A percentile compares a stretch with the other conserved stretches of the same genome.
phyloP scores from a whole-genome alignment of 2,113 vertebrate genomes.

The Gavialis gangeticus region DNA sequence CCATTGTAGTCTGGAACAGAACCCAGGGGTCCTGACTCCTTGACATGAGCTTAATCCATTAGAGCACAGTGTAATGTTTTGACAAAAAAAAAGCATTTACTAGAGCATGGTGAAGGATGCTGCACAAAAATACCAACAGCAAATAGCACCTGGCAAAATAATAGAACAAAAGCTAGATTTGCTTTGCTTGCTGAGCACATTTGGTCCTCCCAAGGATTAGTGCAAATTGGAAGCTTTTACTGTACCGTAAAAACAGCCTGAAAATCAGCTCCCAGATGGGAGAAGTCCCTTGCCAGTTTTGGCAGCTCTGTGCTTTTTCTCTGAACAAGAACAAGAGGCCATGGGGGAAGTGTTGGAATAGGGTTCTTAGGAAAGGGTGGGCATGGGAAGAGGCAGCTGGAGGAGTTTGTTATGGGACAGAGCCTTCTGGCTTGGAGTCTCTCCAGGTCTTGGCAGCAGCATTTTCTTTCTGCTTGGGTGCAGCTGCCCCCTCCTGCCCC shows the following conservation, averaged over 20 bases:
- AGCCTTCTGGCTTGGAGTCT: background rate
- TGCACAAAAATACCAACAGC: background rate
- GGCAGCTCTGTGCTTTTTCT: background rate
- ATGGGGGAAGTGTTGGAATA: background rate
- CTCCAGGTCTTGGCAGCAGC: background rate
- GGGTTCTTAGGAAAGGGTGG: background rate
- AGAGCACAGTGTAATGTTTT: background rate
- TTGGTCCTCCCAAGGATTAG: rapidly evolving
- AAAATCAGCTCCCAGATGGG: rapidly evolving
- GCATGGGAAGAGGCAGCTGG: background rate
- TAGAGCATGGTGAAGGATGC: rapidly evolving
- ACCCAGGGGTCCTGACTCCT: rapidly evolving
- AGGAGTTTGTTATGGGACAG: background rate
- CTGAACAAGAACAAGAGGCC: rapidly evolving
- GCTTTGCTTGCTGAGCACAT: background rate
- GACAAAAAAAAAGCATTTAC: background rate
- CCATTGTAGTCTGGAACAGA: rapidly evolving
- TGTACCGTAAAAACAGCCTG: background rate
- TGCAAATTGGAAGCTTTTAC: background rate
- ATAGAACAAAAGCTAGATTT: background rate
- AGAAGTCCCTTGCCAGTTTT: background rate
- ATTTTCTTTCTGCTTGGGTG: background rate
- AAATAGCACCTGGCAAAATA: background rate
- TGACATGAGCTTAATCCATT: background rate
- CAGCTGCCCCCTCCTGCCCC: background rate